Evolutionary conservation across 1,140 invertebrate species (phyloP).

Genomic region (Stenopsyche tienmushanensis): DNA sequence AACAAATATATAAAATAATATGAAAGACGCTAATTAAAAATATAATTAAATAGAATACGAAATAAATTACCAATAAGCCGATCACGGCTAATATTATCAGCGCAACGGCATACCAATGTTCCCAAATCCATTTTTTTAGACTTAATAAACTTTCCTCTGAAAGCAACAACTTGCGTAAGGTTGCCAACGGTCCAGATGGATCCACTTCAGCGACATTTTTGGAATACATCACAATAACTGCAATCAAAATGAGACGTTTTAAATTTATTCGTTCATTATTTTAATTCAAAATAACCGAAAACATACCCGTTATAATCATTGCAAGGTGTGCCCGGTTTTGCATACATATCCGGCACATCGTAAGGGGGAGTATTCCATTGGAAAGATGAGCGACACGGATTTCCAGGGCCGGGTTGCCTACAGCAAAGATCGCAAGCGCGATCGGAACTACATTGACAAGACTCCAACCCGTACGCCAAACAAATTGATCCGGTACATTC

Average conservation of each 20-base stretch:
- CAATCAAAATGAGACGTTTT: slow-evolving; percentile 10
- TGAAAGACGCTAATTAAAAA: slow-evolving; percentile 4
- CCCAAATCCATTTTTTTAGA: slow-evolving; percentile 66
- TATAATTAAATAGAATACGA: slow-evolving; percentile 7
- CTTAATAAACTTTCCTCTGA: slow-evolving; percentile 87
- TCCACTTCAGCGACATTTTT: slow-evolving; percentile 94
- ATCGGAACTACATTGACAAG: slow-evolving; percentile 87
- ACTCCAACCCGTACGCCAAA: slow-evolving; percentile 89
- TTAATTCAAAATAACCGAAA: background rate
- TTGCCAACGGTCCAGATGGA: slow-evolving; percentile 91
- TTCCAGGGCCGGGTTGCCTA: slow-evolving; percentile 79
- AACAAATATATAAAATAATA: slow-evolving; percentile 14
- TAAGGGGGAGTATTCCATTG: slow-evolving; percentile 86
- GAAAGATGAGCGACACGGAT: slow-evolving; percentile 82
- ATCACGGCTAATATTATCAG: slow-evolving; percentile 73
- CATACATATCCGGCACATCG: slow-evolving; percentile 89
- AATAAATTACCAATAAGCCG: slow-evolving; percentile 70
- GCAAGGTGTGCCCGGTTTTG: slow-evolving; percentile 94
- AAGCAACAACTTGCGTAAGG: slow-evolving; percentile 79
- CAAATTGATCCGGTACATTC: slow-evolving; percentile 94
- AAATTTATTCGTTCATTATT: background rate
- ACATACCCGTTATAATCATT: slow-evolving; percentile 91
- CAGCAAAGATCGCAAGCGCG: slow-evolving; percentile 87
- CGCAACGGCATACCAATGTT: slow-evolving; percentile 51
- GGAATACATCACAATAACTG: slow-evolving; percentile 97